Conservation (phyloP, 2,888 invertebrate species). For the Biston betularia region DNA sequence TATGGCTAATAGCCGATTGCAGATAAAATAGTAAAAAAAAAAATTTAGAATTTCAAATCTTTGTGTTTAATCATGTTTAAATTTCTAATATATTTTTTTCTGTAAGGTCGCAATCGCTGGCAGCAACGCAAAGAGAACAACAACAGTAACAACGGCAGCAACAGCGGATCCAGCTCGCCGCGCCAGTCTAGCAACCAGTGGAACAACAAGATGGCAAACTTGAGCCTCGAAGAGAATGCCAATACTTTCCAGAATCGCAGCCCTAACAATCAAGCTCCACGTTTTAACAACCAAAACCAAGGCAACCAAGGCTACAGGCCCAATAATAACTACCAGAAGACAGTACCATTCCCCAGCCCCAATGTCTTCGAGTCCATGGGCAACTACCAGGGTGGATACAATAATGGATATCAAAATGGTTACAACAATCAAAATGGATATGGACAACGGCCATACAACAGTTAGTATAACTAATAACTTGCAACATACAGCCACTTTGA, state of each 20-base stretch:
- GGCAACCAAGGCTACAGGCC: conserved; percentile 75
- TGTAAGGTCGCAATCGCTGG: conserved; percentile 86
- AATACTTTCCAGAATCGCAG: conserved; percentile 73
- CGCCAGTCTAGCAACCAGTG: conserved; percentile 84
- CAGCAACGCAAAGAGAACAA: conserved; percentile 86
- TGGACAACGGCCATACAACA: conserved; percentile 78
- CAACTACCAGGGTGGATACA: conserved; percentile 84
- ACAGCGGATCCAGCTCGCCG: conserved; percentile 80
- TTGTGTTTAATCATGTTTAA: background rate
- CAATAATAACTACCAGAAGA: conserved; percentile 81
- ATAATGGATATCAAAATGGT: conserved; percentile 82
- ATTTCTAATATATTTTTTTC: background rate
- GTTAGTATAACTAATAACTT: conserved; percentile 54
- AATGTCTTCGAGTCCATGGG: conserved; percentile 86
- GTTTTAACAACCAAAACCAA: conserved; percentile 80
- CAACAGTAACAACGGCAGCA: conserved; percentile 65
- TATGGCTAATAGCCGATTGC: too few relatives aligned
- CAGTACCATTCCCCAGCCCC: conserved; percentile 86
- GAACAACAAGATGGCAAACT: conserved; percentile 81
- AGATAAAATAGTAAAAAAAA: too few relatives aligned
- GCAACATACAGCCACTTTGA: background rate
- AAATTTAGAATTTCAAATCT: background rate
- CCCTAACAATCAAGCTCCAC: conserved; percentile 74
- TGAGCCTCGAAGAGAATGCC: conserved; percentile 64
- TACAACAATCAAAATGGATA: conserved; percentile 81